Base-by-base conservation (phyloP, 1,140 invertebrate species). In the Wiebesia pumilae region DNA sequence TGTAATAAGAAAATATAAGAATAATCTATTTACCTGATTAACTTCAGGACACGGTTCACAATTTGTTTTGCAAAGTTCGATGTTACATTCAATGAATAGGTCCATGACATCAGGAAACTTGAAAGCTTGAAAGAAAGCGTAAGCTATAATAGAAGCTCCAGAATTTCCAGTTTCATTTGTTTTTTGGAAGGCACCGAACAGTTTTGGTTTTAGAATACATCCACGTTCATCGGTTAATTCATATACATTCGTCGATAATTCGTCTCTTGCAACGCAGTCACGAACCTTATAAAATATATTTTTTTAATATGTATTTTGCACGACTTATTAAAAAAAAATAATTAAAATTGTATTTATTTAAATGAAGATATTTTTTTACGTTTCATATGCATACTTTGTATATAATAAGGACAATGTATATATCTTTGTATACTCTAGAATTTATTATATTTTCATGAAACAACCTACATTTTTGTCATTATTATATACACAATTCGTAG, bases 71-170 rank as follows among this genome's bases (percentile, higher is more conserved):
- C 97, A 98, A 0, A 98, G 93, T 89, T 98, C 97, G 0, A 98
- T 96, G 85, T 97, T 97, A 90, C 97, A 98, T 90, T 97, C 97
- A 62, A 98, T 95, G 86, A 96, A 96, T 21, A 98, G 93, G 89
- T 98, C 97, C 96, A 97, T 97, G 40, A 96, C 95, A 90, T 98
- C 97, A 0, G 97, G 97, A 93, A 98, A 98, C 93, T 98, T 98
- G 92, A 98, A 98, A 0, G 97, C 97, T 91, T 97, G 96, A 92
- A 98, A 96, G 92, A 95, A 97, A 0, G 97, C 96, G 88, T 96
- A 98, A 0, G 97, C 96, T 51, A 97, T 96, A 14, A 97, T 95
- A 0, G 96, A 96, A 9, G 96, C 96, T n/a, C 96, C 96, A 0
- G 95, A 95, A 77, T 95, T 96, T 67, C 96, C 95, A 21, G 97